Evolutionary conservation across 2,888 invertebrate species (phyloP).

Genomic region (Yponomeuta cagnagella): DNA sequence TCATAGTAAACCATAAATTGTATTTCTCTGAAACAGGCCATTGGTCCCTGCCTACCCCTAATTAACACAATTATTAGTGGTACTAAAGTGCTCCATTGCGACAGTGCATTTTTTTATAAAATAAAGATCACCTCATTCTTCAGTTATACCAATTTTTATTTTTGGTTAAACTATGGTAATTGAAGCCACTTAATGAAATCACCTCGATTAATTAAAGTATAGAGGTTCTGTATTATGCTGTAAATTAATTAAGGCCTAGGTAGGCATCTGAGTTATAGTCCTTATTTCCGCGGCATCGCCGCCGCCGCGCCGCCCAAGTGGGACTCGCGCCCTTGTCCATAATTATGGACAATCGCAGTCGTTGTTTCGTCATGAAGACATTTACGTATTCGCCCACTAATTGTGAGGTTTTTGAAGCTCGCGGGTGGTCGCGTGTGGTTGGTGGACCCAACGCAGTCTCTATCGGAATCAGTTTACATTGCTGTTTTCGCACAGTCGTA

Average conservation of each 20-base stretch:
- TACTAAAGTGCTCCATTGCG: no score
- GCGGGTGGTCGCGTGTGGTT: slow-evolving; percentile 14
- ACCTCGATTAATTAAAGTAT: background rate
- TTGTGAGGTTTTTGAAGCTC: slow-evolving; percentile 17
- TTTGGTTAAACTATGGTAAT: background rate
- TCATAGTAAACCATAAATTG: no score
- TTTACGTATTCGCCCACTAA: slow-evolving; percentile 23
- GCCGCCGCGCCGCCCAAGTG: background rate
- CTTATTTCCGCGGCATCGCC: background rate
- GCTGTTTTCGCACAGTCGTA: background rate
- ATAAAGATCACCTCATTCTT: background rate
- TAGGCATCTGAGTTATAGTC: background rate
- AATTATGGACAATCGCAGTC: background rate
- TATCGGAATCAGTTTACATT: background rate
- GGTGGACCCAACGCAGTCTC: background rate
- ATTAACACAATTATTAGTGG: no score
- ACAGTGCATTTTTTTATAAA: background rate
- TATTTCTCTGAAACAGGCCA: no score
- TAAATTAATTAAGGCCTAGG: background rate
- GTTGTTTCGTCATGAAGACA: slow-evolving; percentile 22
- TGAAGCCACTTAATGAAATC: background rate
- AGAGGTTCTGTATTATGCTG: background rate
- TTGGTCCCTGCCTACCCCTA: no score
- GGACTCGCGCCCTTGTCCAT: background rate
- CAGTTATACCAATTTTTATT: background rate